Conservation (phyloP, 23 tunicate genomes). For the Pegea sp. region DNA sequence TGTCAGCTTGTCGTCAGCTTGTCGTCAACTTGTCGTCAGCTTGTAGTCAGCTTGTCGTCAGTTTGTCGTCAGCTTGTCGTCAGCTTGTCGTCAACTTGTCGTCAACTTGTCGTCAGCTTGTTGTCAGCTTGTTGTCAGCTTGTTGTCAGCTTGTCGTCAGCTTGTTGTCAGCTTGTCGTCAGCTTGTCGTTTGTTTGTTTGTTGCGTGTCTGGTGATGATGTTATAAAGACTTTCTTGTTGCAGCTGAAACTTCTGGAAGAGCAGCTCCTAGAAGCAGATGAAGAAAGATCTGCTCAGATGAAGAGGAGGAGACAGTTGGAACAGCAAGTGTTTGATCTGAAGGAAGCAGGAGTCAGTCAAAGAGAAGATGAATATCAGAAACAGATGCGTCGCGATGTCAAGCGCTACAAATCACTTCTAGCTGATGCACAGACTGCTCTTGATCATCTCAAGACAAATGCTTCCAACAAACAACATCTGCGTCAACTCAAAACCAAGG, state of each 20-base stretch:
- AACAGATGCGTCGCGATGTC: constrained; percentile 25
- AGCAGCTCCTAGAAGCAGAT: constrained; percentile 76
- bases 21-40: too few relatives aligned
- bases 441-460: constrained; percentile 73
- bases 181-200: too few relatives aligned
- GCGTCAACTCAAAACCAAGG: constrained; percentile 70
- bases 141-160: too few relatives aligned
- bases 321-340: constrained; percentile 27
- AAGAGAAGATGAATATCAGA: constrained; percentile 16
- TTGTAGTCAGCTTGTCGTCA: too few relatives aligned
- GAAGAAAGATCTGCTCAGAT: constrained; percentile 37
- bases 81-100: too few relatives aligned
- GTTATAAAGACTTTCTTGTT: too few relatives aligned
- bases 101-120: too few relatives aligned
- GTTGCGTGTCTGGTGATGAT: too few relatives aligned
- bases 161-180: too few relatives aligned
- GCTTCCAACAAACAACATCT: constrained; percentile 69
- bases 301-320: constrained; percentile 46
- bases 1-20: too few relatives aligned
- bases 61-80: too few relatives aligned
- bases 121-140: too few relatives aligned
- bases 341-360: constrained; percentile 1
- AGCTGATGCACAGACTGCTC: constrained; percentile 81
- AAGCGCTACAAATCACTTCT: constrained; percentile 86
- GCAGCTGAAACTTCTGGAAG: constrained; percentile 72